Percentiles rank a stretch among this genome's conserved stretches.
Conservation (phyloP, 2,888 invertebrate genomes). For the Pardosa pseudoannulata region DNA sequence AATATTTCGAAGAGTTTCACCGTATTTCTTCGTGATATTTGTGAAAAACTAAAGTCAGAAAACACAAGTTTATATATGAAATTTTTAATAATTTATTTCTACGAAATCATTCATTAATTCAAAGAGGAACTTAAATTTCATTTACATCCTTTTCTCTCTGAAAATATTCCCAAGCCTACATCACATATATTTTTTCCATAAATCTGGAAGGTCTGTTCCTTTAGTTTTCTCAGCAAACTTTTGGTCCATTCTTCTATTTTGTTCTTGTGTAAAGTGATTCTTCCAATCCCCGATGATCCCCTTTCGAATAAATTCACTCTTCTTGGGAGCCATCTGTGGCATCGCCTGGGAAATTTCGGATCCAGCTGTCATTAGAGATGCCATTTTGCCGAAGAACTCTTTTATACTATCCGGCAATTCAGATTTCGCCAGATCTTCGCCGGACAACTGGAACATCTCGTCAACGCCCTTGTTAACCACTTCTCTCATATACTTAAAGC, state of each 20-base stretch:
- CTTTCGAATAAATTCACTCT: slow-evolving; percentile 58
- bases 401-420: slow-evolving; percentile 20
- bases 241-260: slow-evolving; percentile 55
- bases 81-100: too few species aligned
- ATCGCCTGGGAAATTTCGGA: too few species aligned
- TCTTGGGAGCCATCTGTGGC: background rate
- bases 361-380: background rate
- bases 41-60: too few species aligned
- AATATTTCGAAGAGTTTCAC: too few species aligned
- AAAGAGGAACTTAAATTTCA: too few species aligned
- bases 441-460: slow-evolving; percentile 9
- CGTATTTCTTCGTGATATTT: too few species aligned
- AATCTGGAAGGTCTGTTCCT: slow-evolving; percentile 56
- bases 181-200: slow-evolving; percentile 64
- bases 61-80: too few species aligned
- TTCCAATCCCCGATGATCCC: slow-evolving; percentile 79
- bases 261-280: slow-evolving; percentile 77
- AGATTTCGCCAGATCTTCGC: slow-evolving; percentile 12
- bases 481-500: slow-evolving; percentile 58
- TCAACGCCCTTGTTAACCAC: slow-evolving; percentile 18
- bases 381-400: background rate
- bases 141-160: too few species aligned
- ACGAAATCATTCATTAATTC: too few species aligned
- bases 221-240: slow-evolving; percentile 48
- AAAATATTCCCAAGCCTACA: too few species aligned